phyloP scores from a whole-genome alignment of 2,888 invertebrate genomes.

The Lypha dubia region DNA sequence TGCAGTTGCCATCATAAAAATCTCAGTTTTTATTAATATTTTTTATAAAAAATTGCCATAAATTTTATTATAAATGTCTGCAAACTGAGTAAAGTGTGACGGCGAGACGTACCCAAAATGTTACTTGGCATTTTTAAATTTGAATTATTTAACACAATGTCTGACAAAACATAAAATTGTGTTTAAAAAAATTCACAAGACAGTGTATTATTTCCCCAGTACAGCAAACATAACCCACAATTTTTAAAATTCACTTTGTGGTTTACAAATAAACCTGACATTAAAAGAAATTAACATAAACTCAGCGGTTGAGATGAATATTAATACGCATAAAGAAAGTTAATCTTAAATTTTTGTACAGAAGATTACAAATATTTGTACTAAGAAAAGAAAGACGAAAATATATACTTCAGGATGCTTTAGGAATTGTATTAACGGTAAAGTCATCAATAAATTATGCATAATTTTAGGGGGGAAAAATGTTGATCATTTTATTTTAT shows the following conservation, averaged over 20 bases:
- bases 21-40: conserved; percentile 61
- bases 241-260: conserved; percentile 60
- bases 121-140: conserved; percentile 66
- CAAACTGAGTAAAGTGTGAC: conserved; percentile 29
- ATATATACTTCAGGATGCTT: background rate
- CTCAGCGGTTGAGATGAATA: background rate
- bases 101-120: conserved; percentile 52
- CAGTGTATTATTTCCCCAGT: conserved; percentile 14
- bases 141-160: conserved; percentile 67
- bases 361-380: conserved; percentile 8
- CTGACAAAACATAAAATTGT: conserved; percentile 41
- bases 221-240: conserved; percentile 63
- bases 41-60: conserved; percentile 50
- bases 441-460: conserved; percentile 31
- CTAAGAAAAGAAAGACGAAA: background rate
- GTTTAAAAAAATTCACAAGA: conserved; percentile 8
- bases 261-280: conserved; percentile 43
- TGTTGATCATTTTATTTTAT: no score
- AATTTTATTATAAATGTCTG: conserved; percentile 71
- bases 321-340: background rate
- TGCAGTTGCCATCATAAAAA: conserved; percentile 36
- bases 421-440: background rate
- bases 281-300: conserved; percentile 8
- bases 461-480: background rate
- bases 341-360: background rate